Conservation (phyloP, 2,797 vertebrate genomes). For the Bucorvus abyssinicus region DNA sequence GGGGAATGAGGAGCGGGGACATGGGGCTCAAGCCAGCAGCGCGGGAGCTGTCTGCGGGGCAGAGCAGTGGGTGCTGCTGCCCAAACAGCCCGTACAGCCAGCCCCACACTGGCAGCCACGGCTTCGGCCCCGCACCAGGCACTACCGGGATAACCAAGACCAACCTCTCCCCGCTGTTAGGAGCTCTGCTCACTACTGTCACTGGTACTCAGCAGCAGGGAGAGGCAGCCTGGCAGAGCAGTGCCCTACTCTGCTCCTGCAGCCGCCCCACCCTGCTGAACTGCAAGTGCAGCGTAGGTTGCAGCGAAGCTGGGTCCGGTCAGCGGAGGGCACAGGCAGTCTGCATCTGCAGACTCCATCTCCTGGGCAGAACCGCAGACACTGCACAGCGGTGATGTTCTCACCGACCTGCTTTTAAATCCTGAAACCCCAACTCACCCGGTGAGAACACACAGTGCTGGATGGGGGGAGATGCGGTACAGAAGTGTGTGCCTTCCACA, state of each 20-base stretch:
- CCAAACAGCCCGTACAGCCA: neutral
- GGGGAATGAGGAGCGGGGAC: no score
- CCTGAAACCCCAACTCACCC: accelerated
- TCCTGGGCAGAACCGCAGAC: neutral
- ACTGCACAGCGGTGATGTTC: accelerated
- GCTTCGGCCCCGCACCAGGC: neutral
- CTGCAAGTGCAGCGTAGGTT: accelerated
- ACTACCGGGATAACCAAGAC: neutral
- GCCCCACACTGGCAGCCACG: neutral
- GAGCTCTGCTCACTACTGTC: neutral
- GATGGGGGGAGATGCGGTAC: neutral
- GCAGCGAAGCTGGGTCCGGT: no score
- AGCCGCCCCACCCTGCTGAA: neutral
- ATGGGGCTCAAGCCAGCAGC: accelerated
- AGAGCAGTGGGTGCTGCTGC: neutral
- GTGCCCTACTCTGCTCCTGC: no score
- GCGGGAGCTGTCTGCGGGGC: neutral
- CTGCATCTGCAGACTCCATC: neutral
- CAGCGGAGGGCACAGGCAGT: neutral
- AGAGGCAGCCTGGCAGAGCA: neutral
- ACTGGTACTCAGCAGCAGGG: neutral
- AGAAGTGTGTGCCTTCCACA: accelerated
- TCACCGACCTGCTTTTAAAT: neutral
- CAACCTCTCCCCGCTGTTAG: neutral
- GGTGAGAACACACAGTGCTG: neutral